Conservation (phyloP, 2,113 vertebrate genomes). For the Leptobrachium leishanense region DNA sequence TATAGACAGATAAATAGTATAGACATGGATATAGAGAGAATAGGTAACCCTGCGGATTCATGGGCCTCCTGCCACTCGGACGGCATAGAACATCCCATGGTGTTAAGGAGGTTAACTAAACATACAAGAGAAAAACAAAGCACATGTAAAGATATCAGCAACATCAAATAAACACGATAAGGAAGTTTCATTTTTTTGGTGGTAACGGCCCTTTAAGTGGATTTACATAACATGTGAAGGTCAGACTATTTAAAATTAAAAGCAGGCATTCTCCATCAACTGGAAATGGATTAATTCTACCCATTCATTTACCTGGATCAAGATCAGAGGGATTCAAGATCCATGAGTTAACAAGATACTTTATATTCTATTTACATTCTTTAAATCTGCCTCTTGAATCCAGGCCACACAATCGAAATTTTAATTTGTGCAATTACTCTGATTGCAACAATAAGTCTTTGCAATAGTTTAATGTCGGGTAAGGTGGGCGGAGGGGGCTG, state of each 20-base stretch:
- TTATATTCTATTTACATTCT: conserved; percentile 24
- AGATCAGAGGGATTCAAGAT: conserved; percentile 11
- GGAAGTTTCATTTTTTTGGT: not conserved
- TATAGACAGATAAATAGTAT: too few species aligned
- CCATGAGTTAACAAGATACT: not conserved
- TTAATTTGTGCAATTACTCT: conserved; percentile 7
- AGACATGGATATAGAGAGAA: too few species aligned
- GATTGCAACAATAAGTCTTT: conserved; percentile 10
- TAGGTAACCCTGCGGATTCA: too few species aligned
- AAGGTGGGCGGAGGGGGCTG: not conserved
- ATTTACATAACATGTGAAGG: conserved; percentile 11
- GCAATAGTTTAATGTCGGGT: not conserved
- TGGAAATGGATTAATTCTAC: not conserved
- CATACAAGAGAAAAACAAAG: too few species aligned
- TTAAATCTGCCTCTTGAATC: not conserved
- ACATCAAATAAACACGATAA: too few species aligned
- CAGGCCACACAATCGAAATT: not conserved
- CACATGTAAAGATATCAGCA: too few species aligned
- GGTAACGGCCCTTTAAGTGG: not conserved
- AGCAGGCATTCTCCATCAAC: conserved; percentile 3
- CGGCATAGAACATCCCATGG: too few species aligned
- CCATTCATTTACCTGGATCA: conserved; percentile 12
- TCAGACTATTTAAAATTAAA: conserved; percentile 17
- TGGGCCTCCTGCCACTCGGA: too few species aligned
- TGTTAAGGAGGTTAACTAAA: too few species aligned